Percentiles rank a stretch among this genome's conserved stretches.
These are phyloP conservation scores for Catharus fuscescens DNA, from an alignment of 2,113 vertebrate genomes.

Conservation along the genomic window DNA sequence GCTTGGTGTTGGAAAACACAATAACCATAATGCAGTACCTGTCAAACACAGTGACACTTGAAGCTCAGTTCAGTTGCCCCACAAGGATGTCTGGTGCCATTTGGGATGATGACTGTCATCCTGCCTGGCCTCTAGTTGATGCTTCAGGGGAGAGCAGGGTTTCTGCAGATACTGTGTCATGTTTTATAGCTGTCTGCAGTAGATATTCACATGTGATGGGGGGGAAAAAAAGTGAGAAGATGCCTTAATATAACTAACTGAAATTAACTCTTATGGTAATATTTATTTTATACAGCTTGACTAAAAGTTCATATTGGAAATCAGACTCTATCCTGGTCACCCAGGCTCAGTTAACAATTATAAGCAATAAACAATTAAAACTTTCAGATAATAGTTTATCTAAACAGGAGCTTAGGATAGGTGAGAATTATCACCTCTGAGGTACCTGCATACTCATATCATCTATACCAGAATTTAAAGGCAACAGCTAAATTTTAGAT, in stretches of 20 bases:
- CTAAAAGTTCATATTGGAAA: not conserved
- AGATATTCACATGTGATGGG: not conserved
- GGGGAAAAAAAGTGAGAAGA: not conserved
- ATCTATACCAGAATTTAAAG: not conserved
- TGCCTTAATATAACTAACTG: not conserved
- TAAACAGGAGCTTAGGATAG: not conserved
- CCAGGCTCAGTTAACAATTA: not conserved
- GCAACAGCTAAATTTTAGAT: not conserved
- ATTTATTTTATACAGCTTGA: not conserved
- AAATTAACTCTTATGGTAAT: not conserved
- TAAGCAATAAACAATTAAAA: not conserved
- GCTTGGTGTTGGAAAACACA: not conserved
- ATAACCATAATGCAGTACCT: not conserved
- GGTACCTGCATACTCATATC: rapidly evolving
- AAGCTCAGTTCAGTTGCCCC: not conserved
- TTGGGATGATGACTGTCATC: not conserved
- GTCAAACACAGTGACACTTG: not conserved
- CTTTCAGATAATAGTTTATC: not conserved
- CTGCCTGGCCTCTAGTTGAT: not conserved
- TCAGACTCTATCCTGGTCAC: not conserved
- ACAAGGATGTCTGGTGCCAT: not conserved
- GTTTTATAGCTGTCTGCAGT: not conserved
- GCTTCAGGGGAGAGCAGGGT: not conserved
- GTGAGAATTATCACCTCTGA: not conserved
- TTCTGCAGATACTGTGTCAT: not conserved